Percentiles rank a stretch among this genome's conserved stretches.
Evolutionary conservation across 2,113 vertebrate species (phyloP).

Genomic region (Capra hircus): DNA sequence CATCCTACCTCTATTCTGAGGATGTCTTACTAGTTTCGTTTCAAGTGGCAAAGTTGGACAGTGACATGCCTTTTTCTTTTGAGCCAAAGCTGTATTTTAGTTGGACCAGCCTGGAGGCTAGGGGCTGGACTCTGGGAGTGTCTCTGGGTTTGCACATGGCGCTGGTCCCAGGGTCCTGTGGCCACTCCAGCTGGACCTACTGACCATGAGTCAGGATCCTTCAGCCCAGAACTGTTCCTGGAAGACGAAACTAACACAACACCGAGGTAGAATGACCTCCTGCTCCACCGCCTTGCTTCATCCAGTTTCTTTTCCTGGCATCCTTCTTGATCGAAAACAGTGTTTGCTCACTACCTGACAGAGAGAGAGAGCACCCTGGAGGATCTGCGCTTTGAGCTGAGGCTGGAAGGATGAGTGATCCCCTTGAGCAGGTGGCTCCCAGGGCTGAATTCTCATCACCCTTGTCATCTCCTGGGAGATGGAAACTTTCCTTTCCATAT

Average conservation of each 20-base stretch:
- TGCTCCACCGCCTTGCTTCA: rapidly evolving
- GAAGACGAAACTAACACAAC: not conserved
- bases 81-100: not conserved
- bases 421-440: not conserved
- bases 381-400: not conserved
- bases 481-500: not conserved
- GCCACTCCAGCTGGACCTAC: not conserved
- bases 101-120: not conserved
- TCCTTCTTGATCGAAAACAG: not conserved
- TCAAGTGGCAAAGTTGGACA: not conserved
- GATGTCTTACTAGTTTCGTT: not conserved
- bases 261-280: not conserved
- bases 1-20: not conserved
- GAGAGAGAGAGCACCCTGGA: not conserved
- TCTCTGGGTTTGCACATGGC: not conserved
- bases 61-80: not conserved
- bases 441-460: not conserved
- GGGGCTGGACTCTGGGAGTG: not conserved
- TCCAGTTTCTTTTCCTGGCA: not conserved
- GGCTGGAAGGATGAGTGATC: not conserved
- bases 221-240: not conserved
- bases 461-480: not conserved
- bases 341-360: not conserved
- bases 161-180: rapidly evolving
- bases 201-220: not conserved